These are phyloP conservation scores for Crocallis elinguaria DNA, from an alignment of 2,888 invertebrate genomes.

Conservation along the genomic window DNA sequence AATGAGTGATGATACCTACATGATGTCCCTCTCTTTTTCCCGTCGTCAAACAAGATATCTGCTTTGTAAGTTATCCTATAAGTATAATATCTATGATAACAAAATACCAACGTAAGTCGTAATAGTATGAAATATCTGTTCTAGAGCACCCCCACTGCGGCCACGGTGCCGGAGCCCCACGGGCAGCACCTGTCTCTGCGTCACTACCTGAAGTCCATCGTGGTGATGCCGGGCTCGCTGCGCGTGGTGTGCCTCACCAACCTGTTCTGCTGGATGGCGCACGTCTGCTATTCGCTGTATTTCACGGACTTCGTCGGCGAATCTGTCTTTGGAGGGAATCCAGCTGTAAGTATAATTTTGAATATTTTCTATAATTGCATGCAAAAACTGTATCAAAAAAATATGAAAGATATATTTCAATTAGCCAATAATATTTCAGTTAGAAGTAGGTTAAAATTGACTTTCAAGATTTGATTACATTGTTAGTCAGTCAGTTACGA, in stretches of 20 bases:
- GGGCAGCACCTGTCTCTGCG: slow-evolving; percentile 80
- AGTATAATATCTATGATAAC: background rate
- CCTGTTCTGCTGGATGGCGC: slow-evolving; percentile 99
- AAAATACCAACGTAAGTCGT: background rate
- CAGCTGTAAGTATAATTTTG: slow-evolving; percentile 87
- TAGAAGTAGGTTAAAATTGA: no score
- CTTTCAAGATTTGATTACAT: no score
- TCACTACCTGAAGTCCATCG: slow-evolving; percentile 94
- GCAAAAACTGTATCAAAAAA: no score
- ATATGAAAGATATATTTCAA: no score
- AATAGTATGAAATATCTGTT: slow-evolving; percentile 5
- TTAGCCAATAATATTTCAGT: no score
- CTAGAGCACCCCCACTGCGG: slow-evolving; percentile 43
- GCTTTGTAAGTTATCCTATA: background rate
- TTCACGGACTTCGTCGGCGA: slow-evolving; percentile 98
- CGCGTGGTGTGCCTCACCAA: slow-evolving; percentile 95
- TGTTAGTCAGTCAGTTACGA: no score
- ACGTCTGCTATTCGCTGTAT: slow-evolving; percentile 97
- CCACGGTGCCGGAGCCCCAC: slow-evolving; percentile 47
- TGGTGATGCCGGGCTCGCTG: slow-evolving; percentile 95
- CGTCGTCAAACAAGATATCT: no score
- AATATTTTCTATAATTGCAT: no score
- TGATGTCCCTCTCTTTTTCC: no score
- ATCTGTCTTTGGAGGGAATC: slow-evolving; percentile 94
- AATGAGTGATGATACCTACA: no score